Evolutionary conservation across 2,888 invertebrate species (phyloP), one percentile per base, ranked within the genome.

Genomic region (Parnassius glacialis): DNA sequence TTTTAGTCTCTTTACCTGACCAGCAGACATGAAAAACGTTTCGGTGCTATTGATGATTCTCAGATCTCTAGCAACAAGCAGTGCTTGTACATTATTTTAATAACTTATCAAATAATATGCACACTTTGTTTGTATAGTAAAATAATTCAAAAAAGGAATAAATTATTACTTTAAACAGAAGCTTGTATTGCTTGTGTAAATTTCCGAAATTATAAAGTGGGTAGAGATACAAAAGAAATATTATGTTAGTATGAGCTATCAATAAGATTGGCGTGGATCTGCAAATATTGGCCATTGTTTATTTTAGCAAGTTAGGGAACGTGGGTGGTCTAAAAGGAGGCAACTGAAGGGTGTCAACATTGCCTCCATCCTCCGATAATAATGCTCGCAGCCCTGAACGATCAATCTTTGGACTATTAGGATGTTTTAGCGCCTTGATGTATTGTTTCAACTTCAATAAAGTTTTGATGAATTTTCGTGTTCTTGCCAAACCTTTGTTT

Each of bases 401-500:
- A 90, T 90, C 89, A 89, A 90, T 90, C 90, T 90, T 83, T 78
- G 75, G 83, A 78, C 87, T 86, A 90, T 90, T 89, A 88, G 83
- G 84, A 87, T 89, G 88, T 86, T 88, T 90, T 90, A 89, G 86
- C 61, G 61, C 53, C 61, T 85, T 87, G 87, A 89, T 89, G 88
- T 90, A 90, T 90, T 90, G 90, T 90, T 90, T 88, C 84, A 84
- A 87, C 85, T 81, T 88, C 86, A 89, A 90, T 89, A 87, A 90
- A 90, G 88, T 91, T 90, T 89, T 90, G 90, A 90, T 90, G 86
- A 88, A 91, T 89, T 86, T 89, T 87, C 84, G 80, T 84, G 83
- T 85, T 85, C 80, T 81, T 80, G 75, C 75, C 77, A 77, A 76
- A 78, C 83, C 82, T 84, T 90, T 89, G 86, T 87, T 83, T 78